These are phyloP conservation scores for Tenebrosternarchus preto DNA, from an alignment of 2,113 vertebrate species.

Conservation along the genomic window DNA sequence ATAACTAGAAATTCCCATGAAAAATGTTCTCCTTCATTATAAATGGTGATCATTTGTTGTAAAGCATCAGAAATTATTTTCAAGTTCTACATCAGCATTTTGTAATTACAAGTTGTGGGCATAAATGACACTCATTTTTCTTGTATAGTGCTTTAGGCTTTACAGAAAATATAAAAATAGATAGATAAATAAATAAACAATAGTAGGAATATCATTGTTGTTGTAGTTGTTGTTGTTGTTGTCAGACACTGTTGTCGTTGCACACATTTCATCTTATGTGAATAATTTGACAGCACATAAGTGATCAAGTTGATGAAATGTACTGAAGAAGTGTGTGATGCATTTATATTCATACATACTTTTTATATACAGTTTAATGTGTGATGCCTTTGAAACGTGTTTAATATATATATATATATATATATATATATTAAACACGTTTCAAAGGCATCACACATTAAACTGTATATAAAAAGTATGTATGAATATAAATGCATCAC, in stretches of 20 bases:
- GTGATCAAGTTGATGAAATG: no score
- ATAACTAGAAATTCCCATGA: conserved; percentile 32
- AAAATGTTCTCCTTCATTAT: neutral
- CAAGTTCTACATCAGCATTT: conserved; percentile 4
- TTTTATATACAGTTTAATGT: neutral
- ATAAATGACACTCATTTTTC: neutral
- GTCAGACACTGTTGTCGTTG: no score
- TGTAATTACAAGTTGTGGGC: conserved; percentile 5
- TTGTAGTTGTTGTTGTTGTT: no score
- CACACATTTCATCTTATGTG: no score
- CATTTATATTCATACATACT: neutral
- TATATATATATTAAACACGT: no score
- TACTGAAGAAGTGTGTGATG: neutral
- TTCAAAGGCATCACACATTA: neutral
- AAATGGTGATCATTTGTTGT: conserved; percentile 13
- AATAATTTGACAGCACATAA: no score
- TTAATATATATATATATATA: no score
- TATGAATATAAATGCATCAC: neutral
- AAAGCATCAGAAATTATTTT: neutral
- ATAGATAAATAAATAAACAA: no score
- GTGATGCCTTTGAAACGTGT: neutral
- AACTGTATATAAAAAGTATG: neutral
- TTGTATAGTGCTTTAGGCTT: neutral
- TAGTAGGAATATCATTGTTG: no score
- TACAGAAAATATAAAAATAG: no score